Percentiles rank a stretch among this genome's conserved stretches.
These are phyloP conservation scores for Ammodramus savannarum DNA, from an alignment of 2,113 vertebrate species.

Conservation along the genomic window DNA sequence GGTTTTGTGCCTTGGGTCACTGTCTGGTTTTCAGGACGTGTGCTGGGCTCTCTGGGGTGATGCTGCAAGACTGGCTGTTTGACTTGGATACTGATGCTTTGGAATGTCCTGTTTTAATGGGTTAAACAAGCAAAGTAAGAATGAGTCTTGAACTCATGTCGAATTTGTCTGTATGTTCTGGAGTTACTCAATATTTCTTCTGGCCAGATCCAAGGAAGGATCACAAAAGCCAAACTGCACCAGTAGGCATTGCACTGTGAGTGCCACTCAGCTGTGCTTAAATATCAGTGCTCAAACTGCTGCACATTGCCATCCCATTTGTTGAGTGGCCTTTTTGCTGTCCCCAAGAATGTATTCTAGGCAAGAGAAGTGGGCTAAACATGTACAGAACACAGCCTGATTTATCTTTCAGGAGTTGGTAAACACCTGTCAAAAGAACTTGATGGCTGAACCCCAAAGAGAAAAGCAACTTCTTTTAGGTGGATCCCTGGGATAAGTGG, in stretches of 20 bases:
- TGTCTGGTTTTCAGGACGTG: neutral
- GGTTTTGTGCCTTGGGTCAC: neutral
- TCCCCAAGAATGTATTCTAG: neutral
- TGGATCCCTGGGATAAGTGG: neutral
- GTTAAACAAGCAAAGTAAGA: neutral
- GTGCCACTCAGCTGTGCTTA: neutral
- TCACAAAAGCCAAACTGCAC: neutral
- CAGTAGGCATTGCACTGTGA: neutral
- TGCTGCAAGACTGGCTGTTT: neutral
- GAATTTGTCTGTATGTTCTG: neutral
- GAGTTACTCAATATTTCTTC: neutral
- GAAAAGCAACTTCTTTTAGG: neutral
- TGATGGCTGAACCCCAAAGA: neutral
- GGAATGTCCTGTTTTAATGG: neutral
- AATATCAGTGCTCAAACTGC: neutral
- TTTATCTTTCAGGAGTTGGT: neutral
- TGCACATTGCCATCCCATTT: fast-evolving
- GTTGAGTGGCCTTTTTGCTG: neutral
- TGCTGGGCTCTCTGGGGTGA: neutral
- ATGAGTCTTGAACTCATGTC: neutral
- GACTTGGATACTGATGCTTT: neutral
- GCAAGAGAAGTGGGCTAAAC: neutral
- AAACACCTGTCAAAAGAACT: neutral
- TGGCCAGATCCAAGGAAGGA: neutral
- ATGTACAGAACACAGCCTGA: fast-evolving